phyloP scores from a whole-genome alignment of 2,797 vertebrate genomes.

The Pristis pectinata region DNA sequence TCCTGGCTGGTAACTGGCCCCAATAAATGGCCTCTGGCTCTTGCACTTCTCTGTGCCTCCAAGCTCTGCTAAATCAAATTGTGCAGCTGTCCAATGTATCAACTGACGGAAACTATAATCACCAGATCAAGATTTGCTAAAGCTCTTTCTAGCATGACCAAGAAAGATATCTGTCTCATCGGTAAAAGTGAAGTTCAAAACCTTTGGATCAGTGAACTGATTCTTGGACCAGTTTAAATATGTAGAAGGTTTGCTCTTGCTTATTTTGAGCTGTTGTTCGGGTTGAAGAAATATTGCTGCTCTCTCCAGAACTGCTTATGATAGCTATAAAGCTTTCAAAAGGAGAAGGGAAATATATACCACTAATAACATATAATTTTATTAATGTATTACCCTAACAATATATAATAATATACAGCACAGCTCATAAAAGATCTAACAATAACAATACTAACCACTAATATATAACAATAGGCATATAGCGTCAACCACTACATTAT shows the following conservation, averaged over 20 bases:
- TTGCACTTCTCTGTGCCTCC: conserved; percentile 14
- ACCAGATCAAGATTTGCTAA: conserved; percentile 44
- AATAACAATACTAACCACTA: not conserved
- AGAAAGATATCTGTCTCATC: conserved; percentile 44
- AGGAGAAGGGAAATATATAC: not conserved
- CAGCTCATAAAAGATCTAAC: not conserved
- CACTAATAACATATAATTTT: not conserved
- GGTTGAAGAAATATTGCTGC: conserved; percentile 33
- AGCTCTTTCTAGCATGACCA: conserved; percentile 48
- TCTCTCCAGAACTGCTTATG: conserved; percentile 26
- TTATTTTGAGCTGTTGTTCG: no score
- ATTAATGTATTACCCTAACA: not conserved
- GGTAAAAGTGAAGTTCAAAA: conserved; percentile 37
- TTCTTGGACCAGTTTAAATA: conserved; percentile 12
- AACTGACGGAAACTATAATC: conserved; percentile 43
- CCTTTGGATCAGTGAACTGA: conserved; percentile 17
- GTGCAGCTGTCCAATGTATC: conserved; percentile 49
- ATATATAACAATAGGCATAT: not conserved
- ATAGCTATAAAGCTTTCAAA: not conserved
- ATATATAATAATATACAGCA: not conserved
- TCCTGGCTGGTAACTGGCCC: not conserved
- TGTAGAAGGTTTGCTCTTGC: not conserved
- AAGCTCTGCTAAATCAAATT: conserved; percentile 43
- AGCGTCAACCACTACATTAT: not conserved
- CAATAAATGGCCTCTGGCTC: not conserved